Conservation (phyloP, 1,140 invertebrate genomes). For the Acromyrmex echinatior region DNA sequence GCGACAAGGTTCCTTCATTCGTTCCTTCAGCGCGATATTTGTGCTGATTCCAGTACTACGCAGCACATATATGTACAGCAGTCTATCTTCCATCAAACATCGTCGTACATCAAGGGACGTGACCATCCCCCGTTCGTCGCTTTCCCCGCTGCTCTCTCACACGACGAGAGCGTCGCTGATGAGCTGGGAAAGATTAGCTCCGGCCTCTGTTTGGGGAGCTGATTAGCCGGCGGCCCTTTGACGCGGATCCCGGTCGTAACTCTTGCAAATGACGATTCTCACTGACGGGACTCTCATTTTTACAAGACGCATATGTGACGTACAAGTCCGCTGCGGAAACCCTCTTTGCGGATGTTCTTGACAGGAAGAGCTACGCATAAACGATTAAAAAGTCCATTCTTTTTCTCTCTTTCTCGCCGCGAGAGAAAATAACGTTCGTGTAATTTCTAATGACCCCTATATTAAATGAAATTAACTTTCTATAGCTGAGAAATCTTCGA, state of each 20-base stretch:
- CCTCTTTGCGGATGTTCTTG: not conserved
- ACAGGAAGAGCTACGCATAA: not conserved
- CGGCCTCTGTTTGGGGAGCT: constrained; percentile 75
- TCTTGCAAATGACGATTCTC: constrained; percentile 72
- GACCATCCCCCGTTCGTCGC: constrained; percentile 20
- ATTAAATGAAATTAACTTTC: constrained; percentile 40
- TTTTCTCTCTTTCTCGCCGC: not conserved
- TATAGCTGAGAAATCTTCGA: constrained; percentile 9
- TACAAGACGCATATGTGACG: constrained; percentile 32
- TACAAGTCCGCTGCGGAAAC: not conserved
- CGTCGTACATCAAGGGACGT: constrained; percentile 63
- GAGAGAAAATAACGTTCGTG: too few relatives aligned
- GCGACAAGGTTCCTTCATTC: not conserved
- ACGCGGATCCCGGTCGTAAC: constrained; percentile 45
- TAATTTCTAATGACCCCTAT: constrained; percentile 34
- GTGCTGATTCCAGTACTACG: not conserved
- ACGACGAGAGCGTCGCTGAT: constrained; percentile 62
- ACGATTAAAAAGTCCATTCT: not conserved
- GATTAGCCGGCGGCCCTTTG: constrained; percentile 75
- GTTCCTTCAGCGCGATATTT: constrained; percentile 18
- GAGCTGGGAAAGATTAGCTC: constrained; percentile 77
- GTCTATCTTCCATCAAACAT: constrained; percentile 55
- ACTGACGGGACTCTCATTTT: constrained; percentile 41
- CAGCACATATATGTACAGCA: not conserved
- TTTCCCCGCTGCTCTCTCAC: constrained; percentile 35